Conservation (phyloP, 2,797 vertebrate species). For the Tadarida brasiliensis region DNA sequence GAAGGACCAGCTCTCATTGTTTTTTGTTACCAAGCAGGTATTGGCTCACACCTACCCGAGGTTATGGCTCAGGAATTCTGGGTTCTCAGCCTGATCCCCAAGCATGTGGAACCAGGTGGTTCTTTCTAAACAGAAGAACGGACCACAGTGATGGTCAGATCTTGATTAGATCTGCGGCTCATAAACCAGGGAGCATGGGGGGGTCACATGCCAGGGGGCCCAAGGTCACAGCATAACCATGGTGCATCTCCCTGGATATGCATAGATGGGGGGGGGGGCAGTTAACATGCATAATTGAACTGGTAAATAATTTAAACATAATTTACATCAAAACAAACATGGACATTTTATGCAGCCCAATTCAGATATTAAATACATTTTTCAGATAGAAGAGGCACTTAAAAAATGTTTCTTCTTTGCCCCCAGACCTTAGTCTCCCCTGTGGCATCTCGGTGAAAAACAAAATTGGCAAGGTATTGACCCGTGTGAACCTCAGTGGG, state of each 20-base stretch:
- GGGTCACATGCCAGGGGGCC: not conserved
- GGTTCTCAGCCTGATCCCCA: not conserved
- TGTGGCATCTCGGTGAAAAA: not conserved
- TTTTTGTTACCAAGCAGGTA: not conserved
- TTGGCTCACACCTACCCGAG: not conserved
- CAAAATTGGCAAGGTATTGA: not conserved
- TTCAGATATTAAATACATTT: not conserved
- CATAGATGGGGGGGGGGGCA: not conserved
- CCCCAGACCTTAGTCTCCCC: not conserved
- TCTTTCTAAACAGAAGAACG: not conserved
- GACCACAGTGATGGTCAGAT: not conserved
- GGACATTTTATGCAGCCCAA: not conserved
- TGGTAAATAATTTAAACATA: not conserved
- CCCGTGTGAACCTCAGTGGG: not conserved
- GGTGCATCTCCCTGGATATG: not conserved
- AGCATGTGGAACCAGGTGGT: not conserved
- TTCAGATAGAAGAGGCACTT: slow-evolving; percentile 36
- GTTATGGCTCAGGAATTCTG: not conserved
- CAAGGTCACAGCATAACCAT: not conserved
- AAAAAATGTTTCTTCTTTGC: not conserved
- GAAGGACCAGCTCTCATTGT: not conserved
- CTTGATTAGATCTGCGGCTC: not conserved
- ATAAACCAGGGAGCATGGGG: not conserved
- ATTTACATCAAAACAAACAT: not conserved
- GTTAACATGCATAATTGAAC: not conserved